Conservation (phyloP, 2,797 vertebrate genomes). For the Chromobotia macracanthus region DNA sequence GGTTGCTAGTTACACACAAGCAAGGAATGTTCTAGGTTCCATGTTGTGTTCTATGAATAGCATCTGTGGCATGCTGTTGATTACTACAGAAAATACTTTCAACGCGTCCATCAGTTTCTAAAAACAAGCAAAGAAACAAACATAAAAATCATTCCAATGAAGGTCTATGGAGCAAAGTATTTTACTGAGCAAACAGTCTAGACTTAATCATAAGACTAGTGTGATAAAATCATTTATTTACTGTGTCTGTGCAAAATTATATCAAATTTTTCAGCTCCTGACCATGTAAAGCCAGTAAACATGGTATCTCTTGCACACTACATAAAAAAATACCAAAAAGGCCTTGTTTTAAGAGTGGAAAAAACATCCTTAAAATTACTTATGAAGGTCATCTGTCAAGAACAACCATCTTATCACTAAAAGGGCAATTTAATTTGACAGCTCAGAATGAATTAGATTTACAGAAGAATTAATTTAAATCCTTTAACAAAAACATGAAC, state of each 20-base stretch:
- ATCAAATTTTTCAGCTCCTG: not conserved
- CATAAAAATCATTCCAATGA: not conserved
- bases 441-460: too few relatives aligned
- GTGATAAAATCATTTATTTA: not conserved
- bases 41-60: not conserved
- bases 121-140: not conserved
- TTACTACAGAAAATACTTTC: not conserved
- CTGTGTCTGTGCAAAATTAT: not conserved
- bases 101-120: not conserved
- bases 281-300: not conserved
- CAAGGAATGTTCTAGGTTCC: not conserved
- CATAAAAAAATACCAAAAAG: not conserved
- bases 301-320: not conserved
- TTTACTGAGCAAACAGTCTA: not conserved
- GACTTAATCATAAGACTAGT: not conserved
- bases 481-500: too few relatives aligned
- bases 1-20: not conserved
- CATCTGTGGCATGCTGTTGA: not conserved
- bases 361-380: too few relatives aligned
- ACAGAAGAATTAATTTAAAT: too few relatives aligned
- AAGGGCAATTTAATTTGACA: too few relatives aligned
- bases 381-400: too few relatives aligned
- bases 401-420: too few relatives aligned
- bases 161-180: not conserved
- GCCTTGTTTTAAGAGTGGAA: too few relatives aligned